phyloP scores from a whole-genome alignment of 2,888 invertebrate genomes.

The Eupithecia centaureata region DNA sequence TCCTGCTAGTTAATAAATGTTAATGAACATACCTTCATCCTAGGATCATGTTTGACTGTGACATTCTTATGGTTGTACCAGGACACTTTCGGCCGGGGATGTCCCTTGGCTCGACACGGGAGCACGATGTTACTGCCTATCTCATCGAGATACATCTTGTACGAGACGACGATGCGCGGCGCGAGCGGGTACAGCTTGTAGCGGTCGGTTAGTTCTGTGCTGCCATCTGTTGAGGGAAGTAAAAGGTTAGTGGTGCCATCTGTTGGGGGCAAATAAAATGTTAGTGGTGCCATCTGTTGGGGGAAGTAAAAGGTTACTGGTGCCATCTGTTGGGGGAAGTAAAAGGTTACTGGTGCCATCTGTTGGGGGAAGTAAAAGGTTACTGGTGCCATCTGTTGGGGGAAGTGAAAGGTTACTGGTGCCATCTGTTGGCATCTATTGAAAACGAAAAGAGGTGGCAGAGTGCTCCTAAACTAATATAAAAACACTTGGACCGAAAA shows the following conservation, averaged over 20 bases:
- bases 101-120: conserved; percentile 88
- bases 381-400: too few relatives aligned
- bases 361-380: too few relatives aligned
- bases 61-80: conserved; percentile 87
- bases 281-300: neutral
- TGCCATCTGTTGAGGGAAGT: conserved; percentile 56
- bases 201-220: conserved; percentile 64
- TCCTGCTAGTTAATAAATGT: neutral
- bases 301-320: too few relatives aligned
- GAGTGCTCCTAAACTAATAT: too few relatives aligned
- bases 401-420: too few relatives aligned
- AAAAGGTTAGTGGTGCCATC: neutral
- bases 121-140: conserved; percentile 86
- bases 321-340: too few relatives aligned
- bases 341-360: too few relatives aligned
- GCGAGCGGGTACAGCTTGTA: conserved; percentile 72
- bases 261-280: neutral
- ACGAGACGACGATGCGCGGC: conserved; percentile 82
- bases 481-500: too few relatives aligned
- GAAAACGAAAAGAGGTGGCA: too few relatives aligned
- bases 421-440: too few relatives aligned
- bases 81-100: conserved; percentile 86
- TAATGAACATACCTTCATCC: conserved; percentile 74
- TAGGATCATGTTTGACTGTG: conserved; percentile 77
- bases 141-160: conserved; percentile 82